These are phyloP conservation scores for Saccopteryx bilineata DNA, from an alignment of 2,113 vertebrate genomes.

Conservation along the genomic window DNA sequence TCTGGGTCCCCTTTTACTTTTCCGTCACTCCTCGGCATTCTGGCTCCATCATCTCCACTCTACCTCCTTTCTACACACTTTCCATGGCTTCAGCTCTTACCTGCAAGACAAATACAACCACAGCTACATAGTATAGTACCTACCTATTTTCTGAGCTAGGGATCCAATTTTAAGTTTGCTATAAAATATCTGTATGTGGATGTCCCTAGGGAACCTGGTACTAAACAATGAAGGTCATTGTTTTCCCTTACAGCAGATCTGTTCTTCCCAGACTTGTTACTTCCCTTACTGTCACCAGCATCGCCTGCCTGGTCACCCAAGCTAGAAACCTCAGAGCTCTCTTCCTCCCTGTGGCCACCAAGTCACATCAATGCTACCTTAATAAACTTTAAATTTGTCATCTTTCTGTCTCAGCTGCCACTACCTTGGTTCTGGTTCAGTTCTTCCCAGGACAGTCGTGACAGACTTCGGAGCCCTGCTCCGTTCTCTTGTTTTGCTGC, in stretches of 20 bases:
- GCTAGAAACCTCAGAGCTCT: background rate
- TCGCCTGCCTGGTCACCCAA: background rate
- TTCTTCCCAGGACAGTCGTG: background rate
- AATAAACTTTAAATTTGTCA: background rate
- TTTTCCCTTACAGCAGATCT: background rate
- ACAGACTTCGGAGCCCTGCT: background rate
- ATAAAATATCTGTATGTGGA: background rate
- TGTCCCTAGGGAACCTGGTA: background rate
- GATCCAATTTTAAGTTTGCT: background rate
- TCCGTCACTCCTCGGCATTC: background rate
- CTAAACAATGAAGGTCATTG: background rate
- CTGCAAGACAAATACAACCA: background rate
- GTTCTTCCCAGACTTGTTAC: background rate
- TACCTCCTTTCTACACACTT: background rate
- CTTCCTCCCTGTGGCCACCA: background rate
- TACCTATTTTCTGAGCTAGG: background rate
- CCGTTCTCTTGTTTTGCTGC: background rate
- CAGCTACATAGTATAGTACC: too few relatives aligned
- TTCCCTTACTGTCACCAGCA: background rate
- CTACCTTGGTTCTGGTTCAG: background rate
- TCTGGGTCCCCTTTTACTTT: background rate
- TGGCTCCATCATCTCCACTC: background rate
- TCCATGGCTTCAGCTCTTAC: background rate
- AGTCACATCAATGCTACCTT: background rate
- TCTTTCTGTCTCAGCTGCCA: background rate